A percentile compares a stretch with the other conserved stretches of the same genome.
These are phyloP conservation scores for Montifringilla adamsi DNA, from an alignment of 2,113 vertebrate species.

Conservation along the genomic window DNA sequence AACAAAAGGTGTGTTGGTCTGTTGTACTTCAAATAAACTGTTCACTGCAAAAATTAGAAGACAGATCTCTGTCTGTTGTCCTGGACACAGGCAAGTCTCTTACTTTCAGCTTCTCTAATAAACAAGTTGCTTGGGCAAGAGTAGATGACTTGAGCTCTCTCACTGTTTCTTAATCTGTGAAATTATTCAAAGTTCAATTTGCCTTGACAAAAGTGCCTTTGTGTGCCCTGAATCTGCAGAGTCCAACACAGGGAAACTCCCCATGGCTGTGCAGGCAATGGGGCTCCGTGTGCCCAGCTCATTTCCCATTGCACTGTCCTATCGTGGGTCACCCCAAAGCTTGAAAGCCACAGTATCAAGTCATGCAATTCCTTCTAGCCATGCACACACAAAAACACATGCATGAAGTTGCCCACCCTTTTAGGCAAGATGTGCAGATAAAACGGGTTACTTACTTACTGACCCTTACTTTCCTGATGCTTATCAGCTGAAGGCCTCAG, in stretches of 20 bases:
- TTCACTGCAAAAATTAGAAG: neutral
- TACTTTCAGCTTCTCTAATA: neutral
- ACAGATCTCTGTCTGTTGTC: neutral
- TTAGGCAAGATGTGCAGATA: neutral
- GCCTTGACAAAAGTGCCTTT: constrained; percentile 23
- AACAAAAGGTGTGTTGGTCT: neutral
- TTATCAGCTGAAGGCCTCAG: neutral
- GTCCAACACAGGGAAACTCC: neutral
- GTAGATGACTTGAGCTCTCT: neutral
- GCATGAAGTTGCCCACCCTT: neutral
- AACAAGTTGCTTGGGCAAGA: neutral
- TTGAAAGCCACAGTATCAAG: neutral
- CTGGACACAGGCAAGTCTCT: neutral
- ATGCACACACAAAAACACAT: neutral
- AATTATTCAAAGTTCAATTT: constrained; percentile 7
- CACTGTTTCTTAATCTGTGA: neutral
- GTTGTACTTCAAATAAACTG: neutral
- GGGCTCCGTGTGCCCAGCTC: accelerated
- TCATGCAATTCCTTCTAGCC: neutral
- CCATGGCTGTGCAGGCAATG: neutral
- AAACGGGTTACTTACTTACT: neutral
- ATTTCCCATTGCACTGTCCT: accelerated
- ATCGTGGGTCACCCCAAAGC: neutral
- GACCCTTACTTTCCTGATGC: neutral
- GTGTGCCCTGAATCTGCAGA: neutral